Conservation (phyloP, 2,888 invertebrate genomes). For the Drosophila koepferae region DNA sequence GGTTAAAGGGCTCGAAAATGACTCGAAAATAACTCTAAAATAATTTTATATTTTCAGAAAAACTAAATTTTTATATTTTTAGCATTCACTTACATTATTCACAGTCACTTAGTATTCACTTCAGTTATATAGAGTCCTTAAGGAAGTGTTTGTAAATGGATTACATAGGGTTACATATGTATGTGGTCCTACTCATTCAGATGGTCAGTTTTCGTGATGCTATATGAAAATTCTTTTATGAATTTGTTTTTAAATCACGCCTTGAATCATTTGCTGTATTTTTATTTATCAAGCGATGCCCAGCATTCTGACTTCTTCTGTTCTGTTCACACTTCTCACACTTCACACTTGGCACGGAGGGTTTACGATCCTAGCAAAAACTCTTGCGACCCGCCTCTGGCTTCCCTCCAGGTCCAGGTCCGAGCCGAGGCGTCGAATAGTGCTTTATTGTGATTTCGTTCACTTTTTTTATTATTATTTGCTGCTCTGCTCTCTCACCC, state of each 20-base stretch:
- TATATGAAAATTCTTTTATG: not conserved
- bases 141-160: not conserved
- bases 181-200: not conserved
- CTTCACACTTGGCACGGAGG: not conserved
- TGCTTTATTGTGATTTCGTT: conserved; percentile 65
- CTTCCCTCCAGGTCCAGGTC: not conserved
- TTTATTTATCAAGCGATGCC: not conserved
- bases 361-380: conserved; percentile 36
- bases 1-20: not conserved
- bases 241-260: too few species aligned
- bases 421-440: conserved; percentile 43
- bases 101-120: too few species aligned
- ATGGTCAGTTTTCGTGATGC: too few species aligned
- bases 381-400: conserved; percentile 6
- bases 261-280: not conserved
- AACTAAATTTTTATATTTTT: too few species aligned
- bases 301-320: conserved; percentile 28
- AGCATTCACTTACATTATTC: too few species aligned
- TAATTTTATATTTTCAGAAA: too few species aligned
- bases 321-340: conserved; percentile 21
- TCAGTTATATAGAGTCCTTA: too few species aligned
- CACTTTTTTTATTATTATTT: conserved; percentile 56
- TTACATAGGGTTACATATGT: not conserved
- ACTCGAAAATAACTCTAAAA: not conserved
- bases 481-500: conserved; percentile 53